phyloP scores from a whole-genome alignment of 1,140 invertebrate species.

The Fopius arisanus region DNA sequence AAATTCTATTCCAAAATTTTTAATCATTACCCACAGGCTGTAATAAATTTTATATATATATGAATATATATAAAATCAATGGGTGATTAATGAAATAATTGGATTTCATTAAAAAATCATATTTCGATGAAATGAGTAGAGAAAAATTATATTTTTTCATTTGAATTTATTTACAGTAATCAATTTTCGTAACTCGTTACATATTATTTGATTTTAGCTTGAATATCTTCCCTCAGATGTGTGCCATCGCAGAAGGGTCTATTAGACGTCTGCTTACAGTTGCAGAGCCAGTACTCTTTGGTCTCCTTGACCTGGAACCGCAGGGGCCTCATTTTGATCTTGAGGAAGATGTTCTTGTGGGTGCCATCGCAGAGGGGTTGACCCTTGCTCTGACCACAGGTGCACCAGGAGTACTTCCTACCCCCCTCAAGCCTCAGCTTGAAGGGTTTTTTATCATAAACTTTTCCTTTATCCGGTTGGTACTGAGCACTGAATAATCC shows the following conservation, averaged over 20 bases:
- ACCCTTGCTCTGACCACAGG: slow-evolving; percentile 89
- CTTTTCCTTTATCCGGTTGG: slow-evolving; percentile 74
- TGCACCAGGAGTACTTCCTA: slow-evolving; percentile 93
- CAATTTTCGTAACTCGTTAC: background rate
- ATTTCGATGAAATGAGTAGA: too few relatives aligned
- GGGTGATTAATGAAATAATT: too few relatives aligned
- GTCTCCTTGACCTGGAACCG: slow-evolving; percentile 85
- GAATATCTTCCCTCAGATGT: slow-evolving; percentile 79
- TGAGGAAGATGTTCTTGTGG: slow-evolving; percentile 80
- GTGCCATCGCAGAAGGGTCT: slow-evolving; percentile 98
- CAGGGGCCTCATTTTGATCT: slow-evolving; percentile 79
- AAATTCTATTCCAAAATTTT: background rate
- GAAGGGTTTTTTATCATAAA: slow-evolving; percentile 92
- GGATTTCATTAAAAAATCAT: too few relatives aligned
- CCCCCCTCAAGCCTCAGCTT: slow-evolving; percentile 76
- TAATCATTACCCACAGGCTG: too few relatives aligned
- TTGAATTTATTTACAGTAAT: background rate
- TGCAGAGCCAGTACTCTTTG: slow-evolving; percentile 97
- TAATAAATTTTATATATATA: too few relatives aligned
- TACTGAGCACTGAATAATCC: slow-evolving; percentile 67
- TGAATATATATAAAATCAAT: too few relatives aligned
- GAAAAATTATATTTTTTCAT: background rate
- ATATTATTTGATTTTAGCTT: slow-evolving; percentile 46
- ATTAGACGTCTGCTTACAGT: slow-evolving; percentile 95
- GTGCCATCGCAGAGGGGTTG: slow-evolving; percentile 96